A percentile compares a stretch with the other conserved stretches of the same genome.
These are phyloP conservation scores for Leptopilina clavipes DNA, from an alignment of 1,140 invertebrate genomes.

Conservation along the genomic window DNA sequence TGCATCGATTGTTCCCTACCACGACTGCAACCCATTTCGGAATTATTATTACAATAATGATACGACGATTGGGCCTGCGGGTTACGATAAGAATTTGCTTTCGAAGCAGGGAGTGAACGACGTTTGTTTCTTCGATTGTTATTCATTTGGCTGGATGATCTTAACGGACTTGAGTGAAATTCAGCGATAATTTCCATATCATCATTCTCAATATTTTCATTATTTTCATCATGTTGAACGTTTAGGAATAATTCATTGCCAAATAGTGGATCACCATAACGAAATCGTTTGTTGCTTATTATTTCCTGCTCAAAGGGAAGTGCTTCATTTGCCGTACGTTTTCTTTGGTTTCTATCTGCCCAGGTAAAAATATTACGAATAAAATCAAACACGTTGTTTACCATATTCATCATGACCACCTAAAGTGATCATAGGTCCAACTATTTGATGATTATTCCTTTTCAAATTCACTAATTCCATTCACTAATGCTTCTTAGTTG, in stretches of 20 bases:
- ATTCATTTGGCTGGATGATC: constrained; percentile 10
- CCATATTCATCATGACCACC: constrained; percentile 28
- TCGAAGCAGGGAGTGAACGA: neutral
- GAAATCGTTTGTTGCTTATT: constrained; percentile 6
- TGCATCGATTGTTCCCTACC: constrained; percentile 14
- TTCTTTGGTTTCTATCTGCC: neutral
- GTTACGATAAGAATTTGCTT: neutral
- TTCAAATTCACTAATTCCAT: constrained; percentile 6
- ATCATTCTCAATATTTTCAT: constrained; percentile 32
- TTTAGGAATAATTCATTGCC: neutral
- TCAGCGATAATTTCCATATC: constrained; percentile 46
- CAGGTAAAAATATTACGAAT: constrained; percentile 11
- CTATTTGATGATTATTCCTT: neutral
- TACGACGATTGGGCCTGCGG: neutral
- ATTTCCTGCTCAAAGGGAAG: neutral
- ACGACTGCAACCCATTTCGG: neutral
- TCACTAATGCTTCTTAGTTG: neutral
- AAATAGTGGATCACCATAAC: neutral
- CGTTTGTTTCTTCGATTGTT: constrained; percentile 26
- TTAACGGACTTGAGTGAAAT: constrained; percentile 36
- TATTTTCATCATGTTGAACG: neutral
- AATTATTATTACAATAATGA: neutral
- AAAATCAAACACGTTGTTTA: constrained; percentile 27
- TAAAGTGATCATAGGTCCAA: constrained; percentile 8
- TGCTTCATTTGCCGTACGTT: constrained; percentile 13